phyloP scores from a whole-genome alignment of 92 coral and sea anemone genomes.

The Palythoa caribaeorum region DNA sequence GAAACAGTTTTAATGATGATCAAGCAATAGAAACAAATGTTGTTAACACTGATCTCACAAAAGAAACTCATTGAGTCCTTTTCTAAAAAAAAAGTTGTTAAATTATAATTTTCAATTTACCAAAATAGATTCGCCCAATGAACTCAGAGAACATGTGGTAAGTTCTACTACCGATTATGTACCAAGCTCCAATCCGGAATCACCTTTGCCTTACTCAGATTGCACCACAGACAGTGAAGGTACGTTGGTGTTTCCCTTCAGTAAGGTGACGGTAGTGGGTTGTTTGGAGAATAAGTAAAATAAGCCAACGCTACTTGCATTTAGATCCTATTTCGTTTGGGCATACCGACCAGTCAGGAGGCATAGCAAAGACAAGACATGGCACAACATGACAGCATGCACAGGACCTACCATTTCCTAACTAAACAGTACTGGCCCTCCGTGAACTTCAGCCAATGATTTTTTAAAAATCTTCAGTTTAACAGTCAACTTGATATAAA shows the following conservation, averaged over 20 bases:
- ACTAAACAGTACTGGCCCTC: no score
- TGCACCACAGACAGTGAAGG: slow-evolving; percentile 81
- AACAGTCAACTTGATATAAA: no score
- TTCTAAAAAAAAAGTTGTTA: not conserved
- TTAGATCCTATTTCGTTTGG: no score
- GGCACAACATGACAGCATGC: no score
- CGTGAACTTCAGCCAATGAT: no score
- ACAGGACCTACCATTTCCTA: no score
- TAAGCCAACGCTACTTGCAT: no score
- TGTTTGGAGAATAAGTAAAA: not conserved
- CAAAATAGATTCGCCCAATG: not conserved
- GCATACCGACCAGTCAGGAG: no score
- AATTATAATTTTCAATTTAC: not conserved
- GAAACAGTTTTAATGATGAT: no score
- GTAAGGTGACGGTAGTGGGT: not conserved
- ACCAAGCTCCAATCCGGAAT: slow-evolving; percentile 91
- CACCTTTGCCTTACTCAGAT: slow-evolving; percentile 64
- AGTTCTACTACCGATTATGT: slow-evolving; percentile 59
- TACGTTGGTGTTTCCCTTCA: slow-evolving; percentile 6
- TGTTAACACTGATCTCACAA: not conserved
- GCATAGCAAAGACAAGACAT: no score
- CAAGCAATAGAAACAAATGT: not conserved
- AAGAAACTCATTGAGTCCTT: not conserved
- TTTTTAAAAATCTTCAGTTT: no score
- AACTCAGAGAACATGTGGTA: slow-evolving; percentile 8